Evolutionary conservation across 2,113 vertebrate genomes (phyloP), one percentile per base, ranked within the genome.

Genomic region (Cyprinodon tularosa): DNA sequence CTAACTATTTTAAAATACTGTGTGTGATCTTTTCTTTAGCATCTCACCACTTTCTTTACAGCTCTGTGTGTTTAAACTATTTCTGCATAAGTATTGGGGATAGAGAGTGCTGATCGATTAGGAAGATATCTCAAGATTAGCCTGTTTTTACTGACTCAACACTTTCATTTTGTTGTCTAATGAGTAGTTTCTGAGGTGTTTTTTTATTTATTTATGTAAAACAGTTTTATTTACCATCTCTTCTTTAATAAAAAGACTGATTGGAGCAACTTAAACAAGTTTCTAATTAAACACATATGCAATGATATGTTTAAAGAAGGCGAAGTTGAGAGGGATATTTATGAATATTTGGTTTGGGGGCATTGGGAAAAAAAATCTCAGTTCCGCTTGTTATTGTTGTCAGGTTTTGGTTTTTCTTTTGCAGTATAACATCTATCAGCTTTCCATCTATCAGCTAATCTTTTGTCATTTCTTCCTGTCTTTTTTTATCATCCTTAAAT

Each of bases 21-120:
- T 88, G 68, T 89, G 75, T 87, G 77, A 12, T 82, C 74, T 84
- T 72, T 89, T 71, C 78, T 80, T 71, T 73, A 70, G 71, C 69
- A 79, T 78, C 78, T 80, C 22, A 13, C 44, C 78, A 68, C 82
- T 76, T 81, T 84, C 76, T 76, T 68, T 68, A 44, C 66, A 66
- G 10, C 50, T 5, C 22, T 82, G 69, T 84, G 42, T 69, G 42
- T 20, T 68, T 29, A 77, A 37, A 53, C 73, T 62, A n/a, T 38
- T 74, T 71, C 57, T 66, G 74, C 38, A 67, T 38, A 68, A 65
- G 64, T 72, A 37, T 77, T 68, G 74, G 78, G 72, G 61, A 61
- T 59, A 71, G 72, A 60, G 80, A 86, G 64, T 85, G 81, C 68
- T 82, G 37, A 59, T n/a, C 36, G 59, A 64, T 62, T 36, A 53